These are phyloP conservation scores for Corythornis cristatus DNA, from an alignment of 2,113 vertebrate species.

Conservation along the genomic window DNA sequence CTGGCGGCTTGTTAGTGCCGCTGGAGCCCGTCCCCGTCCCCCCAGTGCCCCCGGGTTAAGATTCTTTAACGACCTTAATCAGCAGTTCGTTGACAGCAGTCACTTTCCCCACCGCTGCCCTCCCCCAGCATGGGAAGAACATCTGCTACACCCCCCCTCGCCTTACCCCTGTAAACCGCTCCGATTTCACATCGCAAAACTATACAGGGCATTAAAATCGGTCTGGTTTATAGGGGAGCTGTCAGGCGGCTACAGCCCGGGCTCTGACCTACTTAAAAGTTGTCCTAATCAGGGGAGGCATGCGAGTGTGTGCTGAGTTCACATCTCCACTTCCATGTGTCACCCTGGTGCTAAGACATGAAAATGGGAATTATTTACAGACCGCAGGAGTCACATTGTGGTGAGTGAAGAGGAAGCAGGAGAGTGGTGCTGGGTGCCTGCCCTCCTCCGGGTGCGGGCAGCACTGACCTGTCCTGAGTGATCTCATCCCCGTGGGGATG, in stretches of 20 bases:
- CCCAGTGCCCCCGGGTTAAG: not conserved
- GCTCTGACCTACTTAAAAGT: slow-evolving; percentile 63
- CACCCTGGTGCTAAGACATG: not conserved
- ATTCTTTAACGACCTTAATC: slow-evolving; percentile 52
- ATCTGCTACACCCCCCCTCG: slow-evolving; percentile 39
- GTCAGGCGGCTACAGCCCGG: slow-evolving; percentile 27
- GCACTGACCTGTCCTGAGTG: not conserved
- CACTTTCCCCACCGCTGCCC: slow-evolving; percentile 17
- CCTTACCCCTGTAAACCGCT: slow-evolving; percentile 22
- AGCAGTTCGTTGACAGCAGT: slow-evolving; percentile 37
- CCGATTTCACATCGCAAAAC: slow-evolving; percentile 18
- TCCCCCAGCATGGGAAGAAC: not conserved
- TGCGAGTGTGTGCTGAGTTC: slow-evolving; percentile 30
- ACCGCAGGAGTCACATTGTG: not conserved
- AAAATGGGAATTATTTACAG: not conserved
- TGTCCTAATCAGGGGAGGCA: slow-evolving; percentile 57
- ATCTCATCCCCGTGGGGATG: not conserved
- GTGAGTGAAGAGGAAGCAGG: not conserved
- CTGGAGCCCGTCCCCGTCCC: not conserved
- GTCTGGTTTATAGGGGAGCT: slow-evolving; percentile 56
- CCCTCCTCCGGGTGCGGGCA: not conserved
- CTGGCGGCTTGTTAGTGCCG: not conserved
- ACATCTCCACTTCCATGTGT: slow-evolving; percentile 28
- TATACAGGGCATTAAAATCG: slow-evolving; percentile 42
- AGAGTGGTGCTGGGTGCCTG: not conserved